Percentiles rank a stretch among this genome's conserved stretches.
Conservation (phyloP, 2,888 invertebrate genomes). For the Cecidostiba fungosa region DNA sequence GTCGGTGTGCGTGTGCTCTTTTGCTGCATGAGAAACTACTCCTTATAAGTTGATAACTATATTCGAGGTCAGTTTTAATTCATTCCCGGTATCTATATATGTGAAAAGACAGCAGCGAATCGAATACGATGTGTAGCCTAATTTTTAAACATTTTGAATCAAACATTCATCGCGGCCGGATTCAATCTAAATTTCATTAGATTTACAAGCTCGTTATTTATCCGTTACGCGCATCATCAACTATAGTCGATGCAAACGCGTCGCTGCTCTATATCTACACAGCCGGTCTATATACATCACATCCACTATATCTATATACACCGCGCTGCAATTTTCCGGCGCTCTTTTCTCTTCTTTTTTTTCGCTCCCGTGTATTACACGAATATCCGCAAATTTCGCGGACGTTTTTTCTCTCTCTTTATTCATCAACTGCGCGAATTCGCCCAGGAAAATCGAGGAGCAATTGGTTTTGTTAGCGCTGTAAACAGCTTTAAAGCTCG, state of each 20-base stretch:
- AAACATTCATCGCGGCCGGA: background rate
- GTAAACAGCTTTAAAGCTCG: background rate
- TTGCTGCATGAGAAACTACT: background rate
- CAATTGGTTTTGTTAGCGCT: background rate
- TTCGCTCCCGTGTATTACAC: background rate
- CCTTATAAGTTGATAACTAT: background rate
- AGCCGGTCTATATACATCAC: background rate
- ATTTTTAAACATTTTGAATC: background rate
- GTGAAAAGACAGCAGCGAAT: background rate
- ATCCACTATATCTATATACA: background rate
- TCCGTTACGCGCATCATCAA: background rate
- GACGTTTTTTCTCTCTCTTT: too few relatives aligned
- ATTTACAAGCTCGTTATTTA: slow-evolving; percentile 30
- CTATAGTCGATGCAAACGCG: background rate
- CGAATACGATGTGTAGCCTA: background rate
- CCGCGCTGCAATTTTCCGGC: background rate
- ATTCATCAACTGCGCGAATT: too few relatives aligned
- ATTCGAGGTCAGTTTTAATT: background rate
- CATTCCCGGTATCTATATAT: background rate
- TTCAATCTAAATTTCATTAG: slow-evolving; percentile 34
- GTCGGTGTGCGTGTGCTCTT: too few relatives aligned
- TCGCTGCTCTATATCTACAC: background rate
- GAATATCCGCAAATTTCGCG: background rate
- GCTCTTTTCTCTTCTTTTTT: background rate
- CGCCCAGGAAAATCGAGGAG: background rate